Evolutionary conservation across 2,888 invertebrate species (phyloP), one percentile per base, ranked within the genome.

Genomic region (Platerodrilus igneus): DNA sequence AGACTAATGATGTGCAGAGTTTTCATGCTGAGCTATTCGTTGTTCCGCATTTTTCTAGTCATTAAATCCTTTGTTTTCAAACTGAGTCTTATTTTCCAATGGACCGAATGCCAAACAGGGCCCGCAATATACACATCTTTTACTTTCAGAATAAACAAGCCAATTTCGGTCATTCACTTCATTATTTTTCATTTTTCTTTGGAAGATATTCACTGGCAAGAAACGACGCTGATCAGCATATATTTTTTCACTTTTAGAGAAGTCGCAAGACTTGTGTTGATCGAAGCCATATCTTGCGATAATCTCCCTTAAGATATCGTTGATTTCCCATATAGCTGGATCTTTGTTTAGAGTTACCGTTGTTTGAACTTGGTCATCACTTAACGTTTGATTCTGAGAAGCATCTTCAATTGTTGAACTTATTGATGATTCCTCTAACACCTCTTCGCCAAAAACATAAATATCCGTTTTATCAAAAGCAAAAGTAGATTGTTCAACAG

Each of bases 21-120:
- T 50, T 51, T 53, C 53, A 46, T 52, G 51, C 25, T 49, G 26
- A 45, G 34, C 37, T 41, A 46, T 38, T 41, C 46, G 46, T 18
- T 27, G 13, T 41, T 43, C 46, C 48, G 51, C 48, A 41, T 54
- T 50, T 48, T 52, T 52, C 52, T 52, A 52, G 28, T 52, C 42
- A 50, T 49, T 50, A 29, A 51, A 52, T 45, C 52, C 52, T 47
- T 47, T 45, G 26, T 50, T 40, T 30, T 48, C 43, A 22, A 51
- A 49, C 25, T 48, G 41, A 19, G 41, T 41, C 26, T 15, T 47
- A 32, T 43, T 26, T 41, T 47, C 39, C 35, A n/a, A n/a, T n/a
- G n/a, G n/a, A n/a, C n/a, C n/a, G n/a, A n/a, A n/a, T n/a, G n/a
- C n/a, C n/a, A n/a, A n/a, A n/a, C n/a, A n/a, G n/a, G n/a, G n/a